Base-by-base conservation (phyloP, 2,888 invertebrate genomes). In the Rapana venosa region DNA sequence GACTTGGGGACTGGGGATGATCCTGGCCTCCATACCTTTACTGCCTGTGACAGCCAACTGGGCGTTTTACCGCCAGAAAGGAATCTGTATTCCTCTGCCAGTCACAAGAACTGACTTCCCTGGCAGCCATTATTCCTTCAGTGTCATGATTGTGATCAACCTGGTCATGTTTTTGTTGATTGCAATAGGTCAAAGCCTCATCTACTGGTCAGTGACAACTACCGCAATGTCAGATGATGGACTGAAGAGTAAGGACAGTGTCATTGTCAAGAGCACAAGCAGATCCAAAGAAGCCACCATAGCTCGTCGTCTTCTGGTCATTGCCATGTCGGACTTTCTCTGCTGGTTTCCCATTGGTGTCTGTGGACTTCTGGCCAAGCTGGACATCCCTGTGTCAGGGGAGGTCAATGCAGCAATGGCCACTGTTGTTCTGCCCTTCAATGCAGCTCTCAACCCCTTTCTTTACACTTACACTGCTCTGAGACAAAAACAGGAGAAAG, bases 91-190 rank as follows among this genome's bases (percentile, higher is more conserved):
- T n/a, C 94, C 96, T 0, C 92, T 96, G 17, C 95, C 96, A 56
- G 94, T 96, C 30, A 95, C 96, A 13, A 93, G 93, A 56, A 94
- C 95, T 81, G 92, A 92, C 66, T 93, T 94, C 0, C 93, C 95
- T n/a, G 96, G 96, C 4, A 95, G 95, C 95, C 95, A 95, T 87
- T 96, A 95, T 90, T 93, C 94, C 11, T 93, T 95, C 15, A 94
- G 94, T 2, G 92, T 96, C 15, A 95, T 95, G 90, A 93, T 96
- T 79, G 92, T 94, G 70, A 92, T 95, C 66, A 96, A 96, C 91
- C 93, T 95, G 66, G 74, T 94, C 13, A 47, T 88, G 30, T 95
- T 96, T 92, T 36, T 95, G 1, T 89, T 94, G 58, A 95, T 96
- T 61, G 94, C 94, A 8, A 88, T 92, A 0, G 95, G 94, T 15